These are phyloP conservation scores for Chesias legatella DNA, from an alignment of 2,888 invertebrate genomes.

Conservation along the genomic window DNA sequence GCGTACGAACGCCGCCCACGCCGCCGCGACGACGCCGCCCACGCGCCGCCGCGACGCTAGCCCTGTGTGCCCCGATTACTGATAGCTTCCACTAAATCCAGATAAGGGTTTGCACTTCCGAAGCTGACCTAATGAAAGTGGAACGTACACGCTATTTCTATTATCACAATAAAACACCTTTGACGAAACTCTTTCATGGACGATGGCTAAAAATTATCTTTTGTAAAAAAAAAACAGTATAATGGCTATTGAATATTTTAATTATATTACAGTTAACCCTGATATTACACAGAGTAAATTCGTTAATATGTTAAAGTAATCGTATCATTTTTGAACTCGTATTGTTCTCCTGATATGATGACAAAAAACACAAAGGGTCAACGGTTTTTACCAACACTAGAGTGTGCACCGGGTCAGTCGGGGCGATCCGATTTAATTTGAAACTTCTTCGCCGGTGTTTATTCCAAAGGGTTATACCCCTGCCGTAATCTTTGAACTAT, in stretches of 20 bases:
- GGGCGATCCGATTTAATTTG: slow-evolving; percentile 64
- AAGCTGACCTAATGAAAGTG: slow-evolving; percentile 41
- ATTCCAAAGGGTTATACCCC: slow-evolving; percentile 72
- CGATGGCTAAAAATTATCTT: too few relatives aligned
- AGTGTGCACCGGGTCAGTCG: slow-evolving; percentile 55
- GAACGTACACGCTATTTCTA: slow-evolving; percentile 33
- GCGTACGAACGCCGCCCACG: slow-evolving; percentile 37
- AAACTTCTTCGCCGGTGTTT: slow-evolving; percentile 62
- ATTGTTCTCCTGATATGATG: slow-evolving; percentile 23
- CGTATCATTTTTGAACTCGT: slow-evolving; percentile 24
- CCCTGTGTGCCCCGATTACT: slow-evolving; percentile 46
- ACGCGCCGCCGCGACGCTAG: slow-evolving; percentile 24
- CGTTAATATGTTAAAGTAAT: slow-evolving; percentile 28
- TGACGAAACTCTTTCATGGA: slow-evolving; percentile 1
- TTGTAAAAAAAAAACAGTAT: too few relatives aligned
- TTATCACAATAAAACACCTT: slow-evolving; percentile 13
- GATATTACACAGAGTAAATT: slow-evolving; percentile 20
- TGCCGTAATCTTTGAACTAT: slow-evolving; percentile 81
- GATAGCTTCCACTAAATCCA: slow-evolving; percentile 54
- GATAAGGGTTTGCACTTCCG: slow-evolving; percentile 64
- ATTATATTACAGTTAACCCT: slow-evolving; percentile 10
- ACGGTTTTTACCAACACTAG: slow-evolving; percentile 55
- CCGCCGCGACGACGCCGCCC: slow-evolving; percentile 35
- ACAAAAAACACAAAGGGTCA: slow-evolving; percentile 38
- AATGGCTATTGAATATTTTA: slow-evolving; percentile 4